Conservation (phyloP, 1,140 invertebrate species). For the Drosophila truncata region DNA sequence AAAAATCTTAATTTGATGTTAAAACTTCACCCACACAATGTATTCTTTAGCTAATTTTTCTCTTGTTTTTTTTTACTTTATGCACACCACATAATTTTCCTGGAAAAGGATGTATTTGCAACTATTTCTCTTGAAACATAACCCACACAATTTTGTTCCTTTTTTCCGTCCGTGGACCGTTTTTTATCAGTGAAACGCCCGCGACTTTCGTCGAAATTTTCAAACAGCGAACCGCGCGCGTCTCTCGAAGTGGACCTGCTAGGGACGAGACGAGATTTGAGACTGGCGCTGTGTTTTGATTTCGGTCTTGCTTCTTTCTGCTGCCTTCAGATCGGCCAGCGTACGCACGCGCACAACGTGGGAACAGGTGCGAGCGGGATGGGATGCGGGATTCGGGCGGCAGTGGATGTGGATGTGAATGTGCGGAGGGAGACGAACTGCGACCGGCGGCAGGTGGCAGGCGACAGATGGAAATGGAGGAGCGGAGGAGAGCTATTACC, state of each 20-base stretch:
- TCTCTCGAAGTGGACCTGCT: slow-evolving; percentile 65
- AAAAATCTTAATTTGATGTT: background rate
- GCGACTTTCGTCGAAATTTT: slow-evolving; percentile 34
- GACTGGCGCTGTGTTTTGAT: slow-evolving; percentile 58
- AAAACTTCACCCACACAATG: slow-evolving; percentile 28
- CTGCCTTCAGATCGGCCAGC: slow-evolving; percentile 28
- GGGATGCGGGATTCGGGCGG: background rate
- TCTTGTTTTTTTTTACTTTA: slow-evolving; percentile 37
- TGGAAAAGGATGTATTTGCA: background rate
- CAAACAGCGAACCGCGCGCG: slow-evolving; percentile 22
- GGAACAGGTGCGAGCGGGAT: slow-evolving; percentile 28
- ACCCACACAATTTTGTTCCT: slow-evolving; percentile 14
- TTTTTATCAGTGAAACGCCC: slow-evolving; percentile 31
- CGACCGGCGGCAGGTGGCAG: slow-evolving; percentile 4
- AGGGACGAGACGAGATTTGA: slow-evolving; percentile 64
- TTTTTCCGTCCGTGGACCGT: background rate
- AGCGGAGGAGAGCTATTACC: slow-evolving; percentile 35
- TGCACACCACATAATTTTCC: slow-evolving; percentile 6
- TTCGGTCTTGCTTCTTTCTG: slow-evolving; percentile 22
- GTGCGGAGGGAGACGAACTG: slow-evolving; percentile 11
- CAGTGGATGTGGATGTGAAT: background rate
- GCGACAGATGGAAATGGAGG: background rate
- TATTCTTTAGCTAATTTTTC: slow-evolving; percentile 8
- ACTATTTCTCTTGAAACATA: background rate
- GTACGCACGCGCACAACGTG: slow-evolving; percentile 51